phyloP scores from a whole-genome alignment of 2,888 invertebrate species.

The Clunio marinus region DNA sequence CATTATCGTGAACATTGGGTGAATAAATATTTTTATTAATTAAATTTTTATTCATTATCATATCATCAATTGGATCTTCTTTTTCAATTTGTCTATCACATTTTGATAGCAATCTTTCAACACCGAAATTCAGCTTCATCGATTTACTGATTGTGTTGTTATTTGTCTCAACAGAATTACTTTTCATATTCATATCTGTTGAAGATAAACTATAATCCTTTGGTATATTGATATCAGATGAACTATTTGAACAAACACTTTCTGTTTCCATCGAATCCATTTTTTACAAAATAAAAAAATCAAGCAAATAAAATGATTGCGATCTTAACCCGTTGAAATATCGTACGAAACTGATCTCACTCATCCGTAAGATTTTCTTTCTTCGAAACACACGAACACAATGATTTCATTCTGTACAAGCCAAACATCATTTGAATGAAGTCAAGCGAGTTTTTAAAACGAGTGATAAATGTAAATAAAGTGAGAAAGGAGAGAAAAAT shows the following conservation, averaged over 20 bases:
- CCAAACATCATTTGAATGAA: constrained; percentile 5
- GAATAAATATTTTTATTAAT: neutral
- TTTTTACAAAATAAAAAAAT: neutral
- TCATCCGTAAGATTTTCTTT: constrained; percentile 5
- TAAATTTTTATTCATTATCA: neutral
- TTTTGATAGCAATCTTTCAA: constrained; percentile 22
- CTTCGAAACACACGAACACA: neutral
- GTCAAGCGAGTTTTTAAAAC: neutral
- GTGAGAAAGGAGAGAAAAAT: neutral
- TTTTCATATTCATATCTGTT: constrained; percentile 7
- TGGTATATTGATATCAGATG: neutral
- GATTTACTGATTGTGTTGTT: constrained; percentile 17
- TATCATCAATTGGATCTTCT: neutral
- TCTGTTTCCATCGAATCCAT: constrained; percentile 25
- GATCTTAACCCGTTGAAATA: constrained; percentile 14
- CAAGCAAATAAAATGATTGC: neutral
- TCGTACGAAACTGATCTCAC: constrained; percentile 4
- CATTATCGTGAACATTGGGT: neutral
- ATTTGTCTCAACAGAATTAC: constrained; percentile 1
- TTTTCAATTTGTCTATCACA: constrained; percentile 5
- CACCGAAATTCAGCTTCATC: constrained; percentile 36
- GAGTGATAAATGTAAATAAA: constrained; percentile 4
- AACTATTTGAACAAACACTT: constrained; percentile 29
- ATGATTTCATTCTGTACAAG: neutral
- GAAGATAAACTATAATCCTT: constrained; percentile 30